A percentile compares a stretch with the other conserved stretches of the same genome.
These are phyloP conservation scores for Heliconius himera DNA, from an alignment of 1,140 invertebrate genomes.

Conservation along the genomic window DNA sequence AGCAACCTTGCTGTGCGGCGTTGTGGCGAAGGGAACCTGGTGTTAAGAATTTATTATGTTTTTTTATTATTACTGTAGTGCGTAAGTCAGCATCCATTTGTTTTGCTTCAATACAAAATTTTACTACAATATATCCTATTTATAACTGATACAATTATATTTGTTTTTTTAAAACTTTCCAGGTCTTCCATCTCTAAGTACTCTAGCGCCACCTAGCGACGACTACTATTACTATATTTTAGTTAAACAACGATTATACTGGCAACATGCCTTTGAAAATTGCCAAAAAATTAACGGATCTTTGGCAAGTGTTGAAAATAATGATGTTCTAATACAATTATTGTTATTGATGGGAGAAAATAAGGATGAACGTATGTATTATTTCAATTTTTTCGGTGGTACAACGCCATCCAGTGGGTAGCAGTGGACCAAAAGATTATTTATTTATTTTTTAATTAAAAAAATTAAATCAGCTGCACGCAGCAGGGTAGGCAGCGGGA, in stretches of 20 bases:
- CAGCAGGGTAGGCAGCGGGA: no score
- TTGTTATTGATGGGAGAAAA: slow-evolving; percentile 71
- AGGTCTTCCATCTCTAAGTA: slow-evolving; percentile 42
- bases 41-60: no score
- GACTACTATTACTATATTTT: slow-evolving; percentile 70
- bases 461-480: background rate
- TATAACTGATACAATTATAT: no score
- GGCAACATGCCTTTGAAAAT: slow-evolving; percentile 72
- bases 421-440: background rate
- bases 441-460: background rate
- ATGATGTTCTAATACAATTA: slow-evolving; percentile 62
- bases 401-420: slow-evolving; percentile 35
- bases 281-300: slow-evolving; percentile 67
- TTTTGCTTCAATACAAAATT: no score
- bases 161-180: background rate
- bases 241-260: slow-evolving; percentile 57
- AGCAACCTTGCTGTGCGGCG: no score
- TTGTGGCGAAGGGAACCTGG: no score
- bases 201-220: slow-evolving; percentile 58
- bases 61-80: no score
- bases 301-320: slow-evolving; percentile 59
- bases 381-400: background rate
- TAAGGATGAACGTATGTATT: slow-evolving; percentile 65
- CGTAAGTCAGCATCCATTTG: no score
- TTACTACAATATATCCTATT: no score